phyloP scores from a whole-genome alignment of 2,113 vertebrate species.

The Mobula birostris region DNA sequence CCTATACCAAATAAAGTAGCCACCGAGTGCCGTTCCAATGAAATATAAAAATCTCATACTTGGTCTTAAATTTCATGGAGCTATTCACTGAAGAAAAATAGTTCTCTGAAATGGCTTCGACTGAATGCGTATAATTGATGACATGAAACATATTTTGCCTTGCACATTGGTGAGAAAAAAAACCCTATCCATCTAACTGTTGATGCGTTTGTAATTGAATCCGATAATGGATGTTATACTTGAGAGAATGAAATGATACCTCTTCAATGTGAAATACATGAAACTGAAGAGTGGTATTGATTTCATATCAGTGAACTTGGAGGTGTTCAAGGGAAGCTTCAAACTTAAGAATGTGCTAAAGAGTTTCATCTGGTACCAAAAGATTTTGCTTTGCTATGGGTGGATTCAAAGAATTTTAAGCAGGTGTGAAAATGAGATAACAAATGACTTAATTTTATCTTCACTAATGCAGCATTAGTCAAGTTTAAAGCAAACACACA shows the following conservation, averaged over 20 bases:
- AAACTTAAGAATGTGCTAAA: background rate
- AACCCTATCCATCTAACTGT: background rate
- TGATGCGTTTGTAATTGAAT: background rate
- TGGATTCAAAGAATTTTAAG: background rate
- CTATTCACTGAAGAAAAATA: background rate
- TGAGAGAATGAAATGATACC: constrained; percentile 19
- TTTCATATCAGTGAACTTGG: constrained; percentile 12
- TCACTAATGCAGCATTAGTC: background rate
- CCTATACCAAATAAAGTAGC: too few relatives aligned
- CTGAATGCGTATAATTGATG: constrained; percentile 6
- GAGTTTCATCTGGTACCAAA: background rate
- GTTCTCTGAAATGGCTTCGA: background rate
- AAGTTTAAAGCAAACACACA: too few relatives aligned
- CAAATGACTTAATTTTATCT: background rate
- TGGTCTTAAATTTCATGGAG: background rate
- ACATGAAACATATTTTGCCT: background rate
- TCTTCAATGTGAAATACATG: background rate
- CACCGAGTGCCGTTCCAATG: too few relatives aligned
- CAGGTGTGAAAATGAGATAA: background rate
- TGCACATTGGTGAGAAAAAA: background rate
- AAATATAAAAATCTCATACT: background rate
- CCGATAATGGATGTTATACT: background rate
- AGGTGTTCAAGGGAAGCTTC: background rate
- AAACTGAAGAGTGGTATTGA: constrained; percentile 11
- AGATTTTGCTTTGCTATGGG: background rate